These are phyloP conservation scores for Hipparchia sbordonii DNA, from an alignment of 2,888 invertebrate genomes.

Conservation along the genomic window DNA sequence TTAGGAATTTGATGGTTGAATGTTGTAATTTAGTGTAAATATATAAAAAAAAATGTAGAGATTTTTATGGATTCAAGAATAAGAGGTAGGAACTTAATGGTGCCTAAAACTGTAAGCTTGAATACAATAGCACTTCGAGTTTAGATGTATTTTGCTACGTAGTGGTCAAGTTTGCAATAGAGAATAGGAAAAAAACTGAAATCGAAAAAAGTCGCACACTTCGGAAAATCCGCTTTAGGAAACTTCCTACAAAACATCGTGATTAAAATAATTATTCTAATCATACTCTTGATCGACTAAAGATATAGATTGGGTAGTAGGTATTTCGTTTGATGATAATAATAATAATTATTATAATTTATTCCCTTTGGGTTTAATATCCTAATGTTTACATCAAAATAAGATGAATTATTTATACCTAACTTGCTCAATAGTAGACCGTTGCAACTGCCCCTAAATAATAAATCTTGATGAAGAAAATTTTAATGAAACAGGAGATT, in stretches of 20 bases:
- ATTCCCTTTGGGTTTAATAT: constrained; percentile 7
- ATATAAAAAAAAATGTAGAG: too few relatives aligned
- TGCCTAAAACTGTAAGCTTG: too few relatives aligned
- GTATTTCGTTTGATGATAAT: background rate
- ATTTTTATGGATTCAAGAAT: too few relatives aligned
- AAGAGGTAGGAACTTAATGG: too few relatives aligned
- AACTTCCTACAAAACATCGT: background rate
- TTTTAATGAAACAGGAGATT: constrained; percentile 44
- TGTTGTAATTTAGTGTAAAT: too few relatives aligned
- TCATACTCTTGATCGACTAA: background rate
- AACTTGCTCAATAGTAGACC: constrained; percentile 21
- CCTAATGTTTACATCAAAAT: constrained; percentile 23
- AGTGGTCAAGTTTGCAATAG: too few relatives aligned
- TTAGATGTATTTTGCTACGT: too few relatives aligned
- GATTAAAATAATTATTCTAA: background rate
- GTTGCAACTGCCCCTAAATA: constrained; percentile 26
- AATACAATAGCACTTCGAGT: too few relatives aligned
- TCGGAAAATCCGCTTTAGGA: background rate
- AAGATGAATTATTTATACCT: constrained; percentile 34
- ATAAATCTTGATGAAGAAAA: constrained; percentile 41
- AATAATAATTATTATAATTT: background rate
- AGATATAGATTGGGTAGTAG: background rate
- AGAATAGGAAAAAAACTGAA: too few relatives aligned
- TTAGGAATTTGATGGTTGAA: too few relatives aligned
- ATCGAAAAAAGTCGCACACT: too few relatives aligned